Evolutionary conservation across 1,140 invertebrate species (phyloP).

Genomic region (Trypoxylus dichotomus): DNA sequence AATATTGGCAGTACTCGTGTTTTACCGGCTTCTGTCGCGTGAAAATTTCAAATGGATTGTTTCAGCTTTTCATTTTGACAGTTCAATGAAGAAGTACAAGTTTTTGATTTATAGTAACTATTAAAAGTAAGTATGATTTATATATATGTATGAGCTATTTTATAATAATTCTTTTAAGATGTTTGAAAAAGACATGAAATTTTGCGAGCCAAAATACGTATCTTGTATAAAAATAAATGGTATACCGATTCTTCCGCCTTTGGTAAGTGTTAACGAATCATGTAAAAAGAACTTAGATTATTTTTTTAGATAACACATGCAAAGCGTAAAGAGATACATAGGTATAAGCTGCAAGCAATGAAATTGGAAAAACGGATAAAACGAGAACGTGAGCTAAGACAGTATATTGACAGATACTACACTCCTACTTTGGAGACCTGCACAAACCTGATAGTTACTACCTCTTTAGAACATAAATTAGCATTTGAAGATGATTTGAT

Average conservation of each 20-base stretch:
- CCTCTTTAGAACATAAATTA: conserved; percentile 10
- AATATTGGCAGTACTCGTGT: not conserved
- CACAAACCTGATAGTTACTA: not conserved
- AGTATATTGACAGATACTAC: conserved; percentile 35
- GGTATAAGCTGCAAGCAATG: conserved; percentile 49
- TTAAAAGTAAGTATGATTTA: not conserved
- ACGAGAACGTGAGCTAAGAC: conserved; percentile 36
- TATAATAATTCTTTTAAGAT: not conserved
- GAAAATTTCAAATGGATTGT: not conserved
- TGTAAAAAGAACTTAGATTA: not conserved
- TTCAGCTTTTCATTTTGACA: too few relatives aligned
- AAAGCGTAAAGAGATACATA: conserved; percentile 47
- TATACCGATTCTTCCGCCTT: conserved; percentile 62
- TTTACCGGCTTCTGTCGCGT: not conserved
- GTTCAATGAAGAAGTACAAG: not conserved
- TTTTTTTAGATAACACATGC: conserved; percentile 41
- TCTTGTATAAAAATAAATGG: conserved; percentile 65
- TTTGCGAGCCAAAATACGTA: conserved; percentile 45
- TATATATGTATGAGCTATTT: not conserved
- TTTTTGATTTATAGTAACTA: not conserved
- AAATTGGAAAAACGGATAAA: conserved; percentile 43
- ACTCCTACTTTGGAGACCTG: conserved; percentile 28
- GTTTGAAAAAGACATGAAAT: not conserved
- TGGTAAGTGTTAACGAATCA: conserved; percentile 55
- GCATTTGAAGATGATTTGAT: conserved; percentile 11